A percentile compares a stretch with the other conserved stretches of the same genome.
Conservation (phyloP, 2,113 vertebrate species). For the Psilopsiagon aymara region DNA sequence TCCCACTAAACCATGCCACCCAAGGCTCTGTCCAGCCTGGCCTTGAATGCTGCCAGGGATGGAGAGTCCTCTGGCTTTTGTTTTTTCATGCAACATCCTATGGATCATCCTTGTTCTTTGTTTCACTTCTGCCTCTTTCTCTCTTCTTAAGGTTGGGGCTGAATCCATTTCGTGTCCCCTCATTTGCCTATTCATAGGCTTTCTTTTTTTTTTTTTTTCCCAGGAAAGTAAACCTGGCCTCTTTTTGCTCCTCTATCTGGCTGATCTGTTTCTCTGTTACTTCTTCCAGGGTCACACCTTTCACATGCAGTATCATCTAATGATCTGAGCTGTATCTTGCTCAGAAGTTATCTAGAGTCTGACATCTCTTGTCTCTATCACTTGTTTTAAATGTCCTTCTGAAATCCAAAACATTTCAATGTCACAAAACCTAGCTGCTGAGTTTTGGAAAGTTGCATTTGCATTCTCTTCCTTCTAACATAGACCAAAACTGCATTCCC, state of each 20-base stretch:
- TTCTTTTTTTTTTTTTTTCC: background rate
- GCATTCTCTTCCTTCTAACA: background rate
- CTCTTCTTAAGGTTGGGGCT: background rate
- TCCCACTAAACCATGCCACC: too few relatives aligned
- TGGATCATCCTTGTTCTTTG: background rate
- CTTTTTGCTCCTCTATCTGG: background rate
- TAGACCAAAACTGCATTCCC: background rate
- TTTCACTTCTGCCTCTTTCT: background rate
- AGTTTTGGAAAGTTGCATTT: background rate
- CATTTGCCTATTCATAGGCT: background rate
- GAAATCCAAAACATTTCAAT: background rate
- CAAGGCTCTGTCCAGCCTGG: too few relatives aligned
- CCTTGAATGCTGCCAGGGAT: too few relatives aligned
- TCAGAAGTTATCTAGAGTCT: background rate
- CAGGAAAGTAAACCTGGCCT: background rate
- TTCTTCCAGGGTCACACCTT: background rate
- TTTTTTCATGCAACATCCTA: background rate
- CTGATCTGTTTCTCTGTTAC: background rate
- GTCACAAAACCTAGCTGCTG: background rate
- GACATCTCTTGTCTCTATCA: background rate
- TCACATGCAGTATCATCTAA: background rate
- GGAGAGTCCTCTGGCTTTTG: background rate
- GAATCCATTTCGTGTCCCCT: background rate
- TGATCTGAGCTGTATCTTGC: background rate
- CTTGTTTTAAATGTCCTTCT: background rate